Evolutionary conservation across 2,113 vertebrate genomes (phyloP).

Genomic region (Microtus pennsylvanicus): DNA sequence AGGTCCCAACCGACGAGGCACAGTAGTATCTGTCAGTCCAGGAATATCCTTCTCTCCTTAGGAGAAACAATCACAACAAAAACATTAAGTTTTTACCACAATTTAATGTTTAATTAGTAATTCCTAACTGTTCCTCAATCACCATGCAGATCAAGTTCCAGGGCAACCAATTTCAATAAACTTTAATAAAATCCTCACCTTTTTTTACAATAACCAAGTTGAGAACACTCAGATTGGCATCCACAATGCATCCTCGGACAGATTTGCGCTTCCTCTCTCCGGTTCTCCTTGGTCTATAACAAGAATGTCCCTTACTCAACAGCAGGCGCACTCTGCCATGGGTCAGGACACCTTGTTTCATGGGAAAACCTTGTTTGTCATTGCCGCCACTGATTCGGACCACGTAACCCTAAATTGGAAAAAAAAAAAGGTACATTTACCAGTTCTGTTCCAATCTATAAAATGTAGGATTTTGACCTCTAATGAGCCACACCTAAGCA

Average conservation of each 20-base stretch:
- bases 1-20: conserved; percentile 96
- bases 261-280: no score
- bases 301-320: no score
- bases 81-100: background rate
- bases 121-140: background rate
- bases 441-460: background rate
- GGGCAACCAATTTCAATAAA: background rate
- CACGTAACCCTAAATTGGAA: conserved; percentile 92
- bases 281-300: no score
- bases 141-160: background rate
- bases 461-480: background rate
- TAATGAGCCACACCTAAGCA: background rate
- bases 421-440: background rate
- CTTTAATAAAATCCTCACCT: conserved; percentile 85
- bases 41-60: conserved; percentile 98
- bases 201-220: conserved; percentile 96
- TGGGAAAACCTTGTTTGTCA: conserved; percentile 95
- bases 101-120: background rate
- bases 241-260: no score
- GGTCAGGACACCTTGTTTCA: no score
- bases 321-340: no score
- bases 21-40: conserved; percentile 97
- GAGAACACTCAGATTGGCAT: no score
- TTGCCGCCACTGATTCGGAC: conserved; percentile 99
- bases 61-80: accelerated